phyloP scores from a whole-genome alignment of 2,888 invertebrate species.

The Bombylius discolor region DNA sequence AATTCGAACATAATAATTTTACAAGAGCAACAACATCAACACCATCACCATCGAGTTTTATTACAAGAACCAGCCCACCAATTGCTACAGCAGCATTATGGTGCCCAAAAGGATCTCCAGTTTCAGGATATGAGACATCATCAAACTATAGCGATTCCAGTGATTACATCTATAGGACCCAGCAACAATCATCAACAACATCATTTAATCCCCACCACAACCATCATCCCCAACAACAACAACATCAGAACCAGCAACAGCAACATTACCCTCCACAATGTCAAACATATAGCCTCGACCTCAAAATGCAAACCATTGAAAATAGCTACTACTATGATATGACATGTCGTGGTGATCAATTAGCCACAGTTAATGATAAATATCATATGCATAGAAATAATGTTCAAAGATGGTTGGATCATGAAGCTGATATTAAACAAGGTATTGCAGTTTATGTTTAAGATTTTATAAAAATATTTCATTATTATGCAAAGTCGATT shows the following conservation, averaged over 20 bases:
- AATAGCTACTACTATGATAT: slow-evolving; percentile 42
- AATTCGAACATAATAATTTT: slow-evolving; percentile 1
- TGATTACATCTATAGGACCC: slow-evolving; percentile 12
- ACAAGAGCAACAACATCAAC: slow-evolving; percentile 9
- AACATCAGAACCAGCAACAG: not conserved
- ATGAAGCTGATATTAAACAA: slow-evolving; percentile 28
- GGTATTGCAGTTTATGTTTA: slow-evolving; percentile 18
- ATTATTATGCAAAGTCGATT: not conserved
- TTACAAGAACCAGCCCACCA: slow-evolving; percentile 16
- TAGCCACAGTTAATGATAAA: slow-evolving; percentile 36
- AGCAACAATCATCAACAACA: slow-evolving; percentile 1
- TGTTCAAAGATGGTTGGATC: slow-evolving; percentile 45
- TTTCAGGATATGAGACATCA: slow-evolving; percentile 36
- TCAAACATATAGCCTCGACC: slow-evolving; percentile 37
- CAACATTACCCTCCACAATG: not conserved
- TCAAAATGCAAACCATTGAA: slow-evolving; percentile 43
- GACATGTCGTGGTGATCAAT: slow-evolving; percentile 37
- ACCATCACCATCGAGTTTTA: slow-evolving; percentile 4
- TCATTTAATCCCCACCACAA: not conserved
- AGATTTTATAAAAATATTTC: not conserved
- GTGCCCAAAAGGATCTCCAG: slow-evolving; percentile 35
- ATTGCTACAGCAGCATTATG: slow-evolving; percentile 26
- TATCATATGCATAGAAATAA: slow-evolving; percentile 35
- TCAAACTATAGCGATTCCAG: slow-evolving; percentile 33
- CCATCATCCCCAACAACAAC: slow-evolving; percentile 2